Evolutionary conservation across 2,888 invertebrate species (phyloP).

Genomic region (Listrodromus nycthemerus): DNA sequence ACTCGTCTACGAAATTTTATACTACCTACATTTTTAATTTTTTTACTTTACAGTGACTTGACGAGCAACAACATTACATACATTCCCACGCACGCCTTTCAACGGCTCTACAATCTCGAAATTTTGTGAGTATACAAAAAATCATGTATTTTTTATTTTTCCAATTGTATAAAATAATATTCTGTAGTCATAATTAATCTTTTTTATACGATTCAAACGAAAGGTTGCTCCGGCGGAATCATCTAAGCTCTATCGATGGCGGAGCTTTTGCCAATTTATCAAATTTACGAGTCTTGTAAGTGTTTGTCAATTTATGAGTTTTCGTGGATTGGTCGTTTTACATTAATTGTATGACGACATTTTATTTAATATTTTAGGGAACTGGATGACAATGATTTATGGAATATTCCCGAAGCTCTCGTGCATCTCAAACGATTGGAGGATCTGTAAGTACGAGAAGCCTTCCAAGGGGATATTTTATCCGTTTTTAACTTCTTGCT

Average conservation of each 20-base stretch:
- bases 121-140: conserved; percentile 90
- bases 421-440: conserved; percentile 90
- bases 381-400: conserved; percentile 91
- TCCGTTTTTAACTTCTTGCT: no score
- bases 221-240: conserved; percentile 95
- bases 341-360: not conserved
- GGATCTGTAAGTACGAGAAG: conserved; percentile 90
- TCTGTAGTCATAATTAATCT: not conserved
- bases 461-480: not conserved
- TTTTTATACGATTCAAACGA: conserved; percentile 73
- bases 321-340: not conserved
- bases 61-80: conserved; percentile 92
- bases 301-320: conserved; percentile 81
- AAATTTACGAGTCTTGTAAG: conserved; percentile 94
- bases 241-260: conserved; percentile 91
- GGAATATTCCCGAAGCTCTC: conserved; percentile 91
- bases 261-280: conserved; percentile 92
- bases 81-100: conserved; percentile 90
- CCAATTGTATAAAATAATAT: not conserved
- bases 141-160: not conserved
- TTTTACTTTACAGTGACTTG: conserved; percentile 89
- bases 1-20: not conserved
- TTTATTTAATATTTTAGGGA: conserved; percentile 86
- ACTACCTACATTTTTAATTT: conserved; percentile 13
- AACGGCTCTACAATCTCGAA: conserved; percentile 89